Percentiles rank a stretch among this genome's conserved stretches.
phyloP scores from a whole-genome alignment of 2,797 vertebrate species.

The Fundulus diaphanus region DNA sequence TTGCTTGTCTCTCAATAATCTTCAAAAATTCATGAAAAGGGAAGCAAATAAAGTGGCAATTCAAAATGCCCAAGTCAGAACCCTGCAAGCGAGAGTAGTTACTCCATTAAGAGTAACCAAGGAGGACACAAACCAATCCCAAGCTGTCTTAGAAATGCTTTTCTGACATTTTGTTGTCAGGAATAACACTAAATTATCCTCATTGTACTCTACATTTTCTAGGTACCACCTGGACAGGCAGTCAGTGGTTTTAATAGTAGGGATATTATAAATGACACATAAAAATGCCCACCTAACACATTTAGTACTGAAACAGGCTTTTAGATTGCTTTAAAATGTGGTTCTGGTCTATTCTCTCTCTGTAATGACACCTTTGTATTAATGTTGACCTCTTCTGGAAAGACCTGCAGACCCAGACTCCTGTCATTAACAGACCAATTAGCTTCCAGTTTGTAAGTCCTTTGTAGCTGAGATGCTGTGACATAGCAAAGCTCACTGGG shows the following conservation, averaged over 20 bases:
- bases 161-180: background rate
- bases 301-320: conserved; percentile 8
- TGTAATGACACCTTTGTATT: conserved; percentile 48
- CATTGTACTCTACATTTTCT: background rate
- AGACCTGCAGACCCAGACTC: conserved; percentile 14
- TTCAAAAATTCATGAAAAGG: background rate
- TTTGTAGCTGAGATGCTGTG: conserved; percentile 22
- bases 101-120: background rate
- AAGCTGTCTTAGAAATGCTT: background rate
- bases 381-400: conserved; percentile 36
- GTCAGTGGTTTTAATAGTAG: background rate
- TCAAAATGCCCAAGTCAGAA: background rate
- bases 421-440: conserved; percentile 58
- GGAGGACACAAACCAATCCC: background rate
- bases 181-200: background rate
- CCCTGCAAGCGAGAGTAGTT: too few relatives aligned
- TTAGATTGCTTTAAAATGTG: conserved; percentile 29
- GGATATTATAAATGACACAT: background rate
- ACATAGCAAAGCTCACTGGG: conserved; percentile 1
- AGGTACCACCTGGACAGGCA: background rate
- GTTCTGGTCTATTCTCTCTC: conserved; percentile 18
- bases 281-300: background rate
- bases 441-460: conserved; percentile 40
- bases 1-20: background rate
- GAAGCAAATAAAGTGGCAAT: background rate